Base-by-base conservation (phyloP, 2,113 vertebrate species). In the Microtus ochrogaster region DNA sequence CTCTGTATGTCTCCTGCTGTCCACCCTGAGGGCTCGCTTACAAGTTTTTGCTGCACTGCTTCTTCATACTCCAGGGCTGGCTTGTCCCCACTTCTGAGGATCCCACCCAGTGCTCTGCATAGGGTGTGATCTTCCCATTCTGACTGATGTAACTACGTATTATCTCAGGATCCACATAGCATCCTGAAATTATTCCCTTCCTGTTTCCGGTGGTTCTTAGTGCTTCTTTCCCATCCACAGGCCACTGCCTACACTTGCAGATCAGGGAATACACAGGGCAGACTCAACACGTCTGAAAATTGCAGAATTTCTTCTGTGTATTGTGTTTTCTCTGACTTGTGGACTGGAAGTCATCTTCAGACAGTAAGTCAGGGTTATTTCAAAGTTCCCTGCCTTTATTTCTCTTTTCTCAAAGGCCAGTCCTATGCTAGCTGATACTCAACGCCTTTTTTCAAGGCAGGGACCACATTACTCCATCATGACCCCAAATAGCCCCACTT, bases 151-250 rank as follows among this genome's bases (percentile, higher is more conserved):
- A 68, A 74, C 10, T 2, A 22, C 2, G 5, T 17, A 49, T n/a
- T 52, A 41, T 52, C 33, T 87, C 26, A 14, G n/a, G 36, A 1
- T 6, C 7, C 11, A 4, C 4, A 10, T 78, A 22, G 13, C 12
- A 21, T 17, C 8, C 0, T 2, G 47, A 94, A 66, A 21, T 44
- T 28, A 7, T 39, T 21, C 41, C 17, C 33, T 76, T 21, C 4
- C 6, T 47, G 11, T 24, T 55, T 65, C 81, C 1, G 0, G 0
- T n/a, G 11, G 65, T 28, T 65, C 55, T 52, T 21, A 0, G 0
- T 41, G 9, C 49, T 28, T 65, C 55, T 52, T 26, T 55, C 17
- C n/a, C 66, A 14, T 16, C 24, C 1, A 3, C 7, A 19, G n/a
- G 22, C 2, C 16, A 47, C 63, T 85, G 74, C 44, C 61, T 49